Conservation (phyloP, 2,888 invertebrate genomes). For the Eledone cirrhosa region DNA sequence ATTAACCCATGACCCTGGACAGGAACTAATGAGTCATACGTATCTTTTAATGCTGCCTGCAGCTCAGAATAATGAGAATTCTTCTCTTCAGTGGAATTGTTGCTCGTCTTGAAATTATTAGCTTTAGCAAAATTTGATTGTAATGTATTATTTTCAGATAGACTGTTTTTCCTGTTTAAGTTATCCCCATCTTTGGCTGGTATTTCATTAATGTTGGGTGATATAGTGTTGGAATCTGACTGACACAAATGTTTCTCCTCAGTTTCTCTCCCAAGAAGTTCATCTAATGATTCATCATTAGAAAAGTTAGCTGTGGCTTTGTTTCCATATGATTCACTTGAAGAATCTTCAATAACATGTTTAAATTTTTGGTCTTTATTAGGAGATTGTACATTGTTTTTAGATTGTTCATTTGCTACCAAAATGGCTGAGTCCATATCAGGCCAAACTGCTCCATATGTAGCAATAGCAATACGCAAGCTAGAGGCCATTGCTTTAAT, state of each 20-base stretch:
- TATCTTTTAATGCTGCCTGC: slow-evolving; percentile 73
- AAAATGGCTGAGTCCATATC: slow-evolving; percentile 35
- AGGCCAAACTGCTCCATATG: slow-evolving; percentile 60
- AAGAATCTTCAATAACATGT: not conserved
- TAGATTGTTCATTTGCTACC: not conserved
- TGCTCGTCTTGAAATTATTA: not conserved
- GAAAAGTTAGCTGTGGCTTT: not conserved
- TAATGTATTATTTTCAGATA: not conserved
- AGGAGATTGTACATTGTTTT: not conserved
- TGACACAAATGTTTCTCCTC: not conserved
- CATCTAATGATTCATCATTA: not conserved
- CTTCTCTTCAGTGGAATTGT: not conserved
- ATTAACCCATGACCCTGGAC: slow-evolving; percentile 83
- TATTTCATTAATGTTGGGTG: not conserved
- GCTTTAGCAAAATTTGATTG: not conserved
- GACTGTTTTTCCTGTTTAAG: not conserved
- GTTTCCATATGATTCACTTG: not conserved
- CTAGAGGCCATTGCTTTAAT: slow-evolving; percentile 63
- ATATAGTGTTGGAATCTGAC: not conserved
- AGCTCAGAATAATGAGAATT: slow-evolving; percentile 34
- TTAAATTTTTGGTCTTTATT: not conserved
- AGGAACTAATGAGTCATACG: slow-evolving; percentile 79
- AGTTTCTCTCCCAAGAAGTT: not conserved
- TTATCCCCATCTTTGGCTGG: not conserved
- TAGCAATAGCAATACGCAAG: slow-evolving; percentile 63